Conservation (phyloP, 2,797 vertebrate species). For the Argyrosomus regius region DNA sequence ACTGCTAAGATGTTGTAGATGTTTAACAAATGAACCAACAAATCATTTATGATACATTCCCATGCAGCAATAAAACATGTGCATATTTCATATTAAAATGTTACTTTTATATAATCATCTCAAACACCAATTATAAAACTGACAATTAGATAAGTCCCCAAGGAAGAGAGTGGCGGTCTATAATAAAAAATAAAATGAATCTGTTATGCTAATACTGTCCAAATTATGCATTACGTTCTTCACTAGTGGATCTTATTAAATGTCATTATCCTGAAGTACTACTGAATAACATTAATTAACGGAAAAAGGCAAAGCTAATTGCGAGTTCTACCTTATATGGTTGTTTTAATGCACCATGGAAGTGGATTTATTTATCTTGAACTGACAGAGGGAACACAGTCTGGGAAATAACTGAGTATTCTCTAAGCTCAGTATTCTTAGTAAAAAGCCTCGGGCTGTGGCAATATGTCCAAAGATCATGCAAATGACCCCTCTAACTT, state of each 20-base stretch:
- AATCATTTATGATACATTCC: constrained; percentile 8
- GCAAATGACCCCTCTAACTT: constrained; percentile 65
- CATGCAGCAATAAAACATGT: not conserved
- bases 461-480: constrained; percentile 67
- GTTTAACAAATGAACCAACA: constrained; percentile 6
- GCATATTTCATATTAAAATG: constrained; percentile 3
- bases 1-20: not conserved
- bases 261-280: constrained; percentile 61
- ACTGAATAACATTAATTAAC: constrained; percentile 69
- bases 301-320: constrained; percentile 61
- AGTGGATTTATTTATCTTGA: constrained; percentile 70
- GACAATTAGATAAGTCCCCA: constrained; percentile 19
- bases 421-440: constrained; percentile 44
- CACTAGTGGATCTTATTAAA: constrained; percentile 59
- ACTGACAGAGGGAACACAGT: constrained; percentile 48
- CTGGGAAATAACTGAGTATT: constrained; percentile 52
- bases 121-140: constrained; percentile 23
- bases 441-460: constrained; percentile 53
- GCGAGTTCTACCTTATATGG: constrained; percentile 36
- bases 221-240: constrained; percentile 68
- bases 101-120: constrained; percentile 5
- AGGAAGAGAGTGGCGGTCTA: constrained; percentile 12
- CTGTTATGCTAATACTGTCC: constrained; percentile 58
- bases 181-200: constrained; percentile 52
- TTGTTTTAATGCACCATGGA: constrained; percentile 57